Percentiles rank a stretch among this genome's conserved stretches.
Conservation (phyloP, 35 echinoderm and acorn worm species). For the Patiria miniata region DNA sequence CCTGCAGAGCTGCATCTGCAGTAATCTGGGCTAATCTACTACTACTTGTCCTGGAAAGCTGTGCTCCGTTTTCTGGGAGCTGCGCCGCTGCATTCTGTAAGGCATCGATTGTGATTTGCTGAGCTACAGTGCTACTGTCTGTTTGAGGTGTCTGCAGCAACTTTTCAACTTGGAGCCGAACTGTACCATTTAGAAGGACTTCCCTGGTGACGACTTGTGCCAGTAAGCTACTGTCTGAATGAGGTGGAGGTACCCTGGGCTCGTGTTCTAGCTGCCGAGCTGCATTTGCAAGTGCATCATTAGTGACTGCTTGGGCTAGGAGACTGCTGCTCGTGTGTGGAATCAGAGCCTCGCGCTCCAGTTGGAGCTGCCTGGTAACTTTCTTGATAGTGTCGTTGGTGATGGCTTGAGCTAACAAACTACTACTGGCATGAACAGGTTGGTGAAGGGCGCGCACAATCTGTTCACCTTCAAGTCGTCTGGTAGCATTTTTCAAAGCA, state of each 20-base stretch:
- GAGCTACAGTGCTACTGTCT: neutral
- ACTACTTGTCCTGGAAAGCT: neutral
- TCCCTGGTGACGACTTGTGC: constrained; percentile 3
- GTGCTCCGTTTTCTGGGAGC: neutral
- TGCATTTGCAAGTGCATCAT: constrained; percentile 8
- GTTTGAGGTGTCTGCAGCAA: neutral
- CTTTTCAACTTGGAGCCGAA: neutral
- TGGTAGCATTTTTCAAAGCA: neutral
- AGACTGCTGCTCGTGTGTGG: constrained; percentile 10
- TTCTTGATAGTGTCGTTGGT: neutral
- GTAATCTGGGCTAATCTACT: neutral
- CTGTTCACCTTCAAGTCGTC: neutral
- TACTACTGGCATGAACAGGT: neutral
- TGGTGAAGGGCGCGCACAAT: neutral
- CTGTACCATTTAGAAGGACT: neutral
- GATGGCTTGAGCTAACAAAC: neutral
- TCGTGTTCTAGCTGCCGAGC: neutral
- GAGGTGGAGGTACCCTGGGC: neutral
- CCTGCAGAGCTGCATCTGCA: neutral
- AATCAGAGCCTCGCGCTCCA: neutral
- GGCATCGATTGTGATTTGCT: neutral
- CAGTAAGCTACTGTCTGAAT: neutral
- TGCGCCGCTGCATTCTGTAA: neutral
- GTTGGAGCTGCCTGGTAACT: neutral
- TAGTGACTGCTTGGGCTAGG: neutral